Evolutionary conservation across 2,888 invertebrate species (phyloP).

Genomic region (Stenodera caucasica): DNA sequence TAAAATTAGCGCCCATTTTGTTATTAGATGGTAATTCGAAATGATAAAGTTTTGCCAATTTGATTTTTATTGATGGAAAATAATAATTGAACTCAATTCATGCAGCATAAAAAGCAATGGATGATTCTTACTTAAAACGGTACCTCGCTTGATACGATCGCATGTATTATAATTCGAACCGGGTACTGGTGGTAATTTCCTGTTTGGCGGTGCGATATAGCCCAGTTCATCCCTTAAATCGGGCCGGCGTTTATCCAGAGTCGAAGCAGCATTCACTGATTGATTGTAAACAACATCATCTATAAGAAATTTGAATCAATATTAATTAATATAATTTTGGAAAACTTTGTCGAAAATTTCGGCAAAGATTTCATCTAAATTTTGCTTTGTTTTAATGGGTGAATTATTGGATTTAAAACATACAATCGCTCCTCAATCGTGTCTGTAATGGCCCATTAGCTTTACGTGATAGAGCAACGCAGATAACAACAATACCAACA

Average conservation of each 20-base stretch:
- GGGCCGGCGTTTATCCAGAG: conserved; percentile 81
- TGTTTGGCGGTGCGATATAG: conserved; percentile 90
- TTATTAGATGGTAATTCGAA: not conserved
- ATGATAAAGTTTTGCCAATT: conserved; percentile 8
- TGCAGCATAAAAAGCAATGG: conserved; percentile 34
- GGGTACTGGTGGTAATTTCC: conserved; percentile 89
- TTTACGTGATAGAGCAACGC: conserved; percentile 82
- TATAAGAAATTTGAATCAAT: conserved; percentile 50
- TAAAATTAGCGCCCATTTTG: not conserved
- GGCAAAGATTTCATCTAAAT: not conserved
- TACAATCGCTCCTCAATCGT: conserved; percentile 82
- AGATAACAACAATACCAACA: conserved; percentile 88
- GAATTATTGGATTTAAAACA: conserved; percentile 54
- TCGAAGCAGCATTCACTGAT: conserved; percentile 64
- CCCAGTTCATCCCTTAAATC: conserved; percentile 86
- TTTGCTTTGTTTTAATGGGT: not conserved
- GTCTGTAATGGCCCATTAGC: conserved; percentile 67
- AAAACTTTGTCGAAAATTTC: not conserved
- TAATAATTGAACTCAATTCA: conserved; percentile 22
- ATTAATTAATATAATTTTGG: not conserved
- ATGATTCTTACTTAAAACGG: conserved; percentile 79
- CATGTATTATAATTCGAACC: conserved; percentile 93
- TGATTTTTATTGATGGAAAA: conserved; percentile 11
- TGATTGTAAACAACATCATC: conserved; percentile 92
- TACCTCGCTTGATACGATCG: conserved; percentile 92